phyloP scores from a whole-genome alignment of 2,797 vertebrate species.

The Sebastes vulpes region DNA sequence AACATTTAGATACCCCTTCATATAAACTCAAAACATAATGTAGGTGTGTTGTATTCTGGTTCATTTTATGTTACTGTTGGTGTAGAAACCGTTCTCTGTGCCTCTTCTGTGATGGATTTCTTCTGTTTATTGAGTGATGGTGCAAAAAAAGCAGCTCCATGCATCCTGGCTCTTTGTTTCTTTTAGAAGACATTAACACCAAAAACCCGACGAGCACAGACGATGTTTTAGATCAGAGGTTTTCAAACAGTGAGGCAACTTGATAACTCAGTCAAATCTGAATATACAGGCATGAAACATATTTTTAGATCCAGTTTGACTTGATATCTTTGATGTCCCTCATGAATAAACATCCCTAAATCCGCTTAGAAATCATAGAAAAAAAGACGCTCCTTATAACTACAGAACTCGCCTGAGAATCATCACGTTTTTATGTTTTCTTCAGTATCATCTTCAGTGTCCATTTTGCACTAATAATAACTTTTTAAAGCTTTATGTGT shows the following conservation, averaged over 20 bases:
- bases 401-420: background rate
- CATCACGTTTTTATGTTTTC: background rate
- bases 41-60: background rate
- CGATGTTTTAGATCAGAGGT: background rate
- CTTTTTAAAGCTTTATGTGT: background rate
- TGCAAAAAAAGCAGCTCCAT: background rate
- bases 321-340: background rate
- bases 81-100: accelerated
- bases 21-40: background rate
- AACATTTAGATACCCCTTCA: background rate
- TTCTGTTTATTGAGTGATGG: background rate
- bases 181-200: background rate
- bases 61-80: background rate
- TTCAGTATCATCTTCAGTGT: background rate
- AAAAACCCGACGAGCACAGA: background rate
- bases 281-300: background rate
- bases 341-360: background rate
- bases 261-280: background rate
- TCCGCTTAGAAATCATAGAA: background rate
- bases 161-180: background rate
- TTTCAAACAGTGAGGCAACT: background rate
- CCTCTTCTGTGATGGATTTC: background rate
- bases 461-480: background rate
- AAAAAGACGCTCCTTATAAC: background rate
- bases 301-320: background rate